These are phyloP conservation scores for Sula dactylatra DNA, from an alignment of 2,113 vertebrate species.

Conservation along the genomic window DNA sequence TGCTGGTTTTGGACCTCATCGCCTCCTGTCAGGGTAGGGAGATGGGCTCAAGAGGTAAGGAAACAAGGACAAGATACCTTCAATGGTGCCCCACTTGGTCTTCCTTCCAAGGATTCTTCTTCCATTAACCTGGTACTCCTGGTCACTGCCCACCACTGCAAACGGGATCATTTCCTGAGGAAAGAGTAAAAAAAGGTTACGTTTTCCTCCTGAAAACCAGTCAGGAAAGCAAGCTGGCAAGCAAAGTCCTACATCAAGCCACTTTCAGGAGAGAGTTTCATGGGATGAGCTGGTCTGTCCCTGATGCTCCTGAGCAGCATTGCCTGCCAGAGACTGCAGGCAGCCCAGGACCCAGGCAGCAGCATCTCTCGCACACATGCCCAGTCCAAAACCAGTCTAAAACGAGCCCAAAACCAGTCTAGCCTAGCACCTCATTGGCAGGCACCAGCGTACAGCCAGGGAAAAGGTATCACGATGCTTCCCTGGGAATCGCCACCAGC, in stretches of 20 bases:
- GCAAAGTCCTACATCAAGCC: neutral
- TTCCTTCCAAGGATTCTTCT: conserved; percentile 93
- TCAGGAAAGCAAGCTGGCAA: neutral
- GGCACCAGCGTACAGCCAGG: neutral
- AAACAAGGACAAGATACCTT: conserved; percentile 79
- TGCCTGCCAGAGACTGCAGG: neutral
- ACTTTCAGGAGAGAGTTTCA: neutral
- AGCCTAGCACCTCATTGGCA: neutral
- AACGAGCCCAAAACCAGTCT: neutral
- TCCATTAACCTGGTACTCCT: conserved; percentile 97
- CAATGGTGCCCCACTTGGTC: conserved; percentile 98
- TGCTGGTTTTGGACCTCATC: neutral
- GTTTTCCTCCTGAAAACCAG: neutral
- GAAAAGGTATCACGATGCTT: neutral
- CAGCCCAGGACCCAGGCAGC: neutral
- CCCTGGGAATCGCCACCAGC: neutral
- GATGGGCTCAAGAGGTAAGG: neutral
- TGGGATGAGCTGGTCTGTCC: neutral
- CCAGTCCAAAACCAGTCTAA: neutral
- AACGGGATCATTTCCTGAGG: conserved; percentile 96
- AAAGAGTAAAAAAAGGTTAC: neutral
- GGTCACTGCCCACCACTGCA: conserved; percentile 97
- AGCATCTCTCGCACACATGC: fast-evolving
- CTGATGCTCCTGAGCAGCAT: neutral
- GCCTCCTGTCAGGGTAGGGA: neutral